Percentiles rank a stretch among this genome's conserved stretches.
These are phyloP conservation scores for Orcinus orca DNA, from an alignment of 2,113 vertebrate species.

Conservation along the genomic window DNA sequence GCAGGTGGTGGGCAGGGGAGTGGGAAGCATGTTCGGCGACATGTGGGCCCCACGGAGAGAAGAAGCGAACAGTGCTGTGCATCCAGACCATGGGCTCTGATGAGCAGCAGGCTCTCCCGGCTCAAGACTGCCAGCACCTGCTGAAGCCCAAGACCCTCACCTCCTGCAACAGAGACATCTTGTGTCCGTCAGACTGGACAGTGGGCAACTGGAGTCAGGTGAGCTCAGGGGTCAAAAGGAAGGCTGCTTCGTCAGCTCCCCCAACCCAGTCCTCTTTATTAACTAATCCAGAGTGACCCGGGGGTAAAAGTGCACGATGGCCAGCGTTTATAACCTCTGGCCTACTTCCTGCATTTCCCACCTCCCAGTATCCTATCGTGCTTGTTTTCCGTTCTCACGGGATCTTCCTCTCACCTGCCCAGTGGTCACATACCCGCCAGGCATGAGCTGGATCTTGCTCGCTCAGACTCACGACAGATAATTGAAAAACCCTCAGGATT, in stretches of 20 bases:
- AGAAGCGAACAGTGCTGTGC: slow-evolving; percentile 93
- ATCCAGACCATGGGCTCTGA: slow-evolving; percentile 91
- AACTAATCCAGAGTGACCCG: background rate
- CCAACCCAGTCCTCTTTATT: background rate
- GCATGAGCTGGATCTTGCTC: background rate
- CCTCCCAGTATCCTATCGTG: background rate
- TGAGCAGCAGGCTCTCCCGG: slow-evolving; percentile 91
- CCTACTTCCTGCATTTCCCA: background rate
- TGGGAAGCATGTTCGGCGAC: slow-evolving; percentile 95
- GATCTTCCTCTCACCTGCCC: background rate
- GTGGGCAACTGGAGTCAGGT: slow-evolving; percentile 95
- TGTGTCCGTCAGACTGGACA: slow-evolving; percentile 93
- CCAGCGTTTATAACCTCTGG: background rate
- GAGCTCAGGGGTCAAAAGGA: background rate
- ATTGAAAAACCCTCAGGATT: background rate
- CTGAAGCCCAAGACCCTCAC: slow-evolving; percentile 91
- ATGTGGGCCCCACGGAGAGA: slow-evolving; percentile 90
- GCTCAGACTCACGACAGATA: background rate
- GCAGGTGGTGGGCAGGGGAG: slow-evolving; percentile 97
- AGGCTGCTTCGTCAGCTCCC: background rate
- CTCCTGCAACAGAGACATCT: slow-evolving; percentile 93
- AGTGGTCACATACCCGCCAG: accelerated
- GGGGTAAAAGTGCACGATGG: background rate
- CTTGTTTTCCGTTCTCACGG: background rate
- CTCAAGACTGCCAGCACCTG: slow-evolving; percentile 90